Base-by-base conservation (phyloP, 2,888 invertebrate species). In the Caenorhabditis sp. region DNA sequence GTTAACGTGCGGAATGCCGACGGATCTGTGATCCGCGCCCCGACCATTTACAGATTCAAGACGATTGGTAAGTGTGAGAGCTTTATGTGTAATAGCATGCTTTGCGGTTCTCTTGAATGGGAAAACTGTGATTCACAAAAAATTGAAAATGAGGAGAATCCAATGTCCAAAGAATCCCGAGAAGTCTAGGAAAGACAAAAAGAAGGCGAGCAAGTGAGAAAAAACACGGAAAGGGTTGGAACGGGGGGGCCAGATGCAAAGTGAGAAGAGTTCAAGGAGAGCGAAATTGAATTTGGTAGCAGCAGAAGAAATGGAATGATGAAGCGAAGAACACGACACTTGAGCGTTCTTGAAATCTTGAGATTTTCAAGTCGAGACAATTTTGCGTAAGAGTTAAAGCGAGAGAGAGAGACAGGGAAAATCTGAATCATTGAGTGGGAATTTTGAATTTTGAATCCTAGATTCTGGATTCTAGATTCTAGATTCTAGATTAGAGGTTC, bases 41-140 rank as follows among this genome's bases (percentile, higher is more conserved):
- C 89, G 4, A 77, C 87, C 8, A 77, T 90, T 70, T 91, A 91
- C 72, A 69, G 87, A 58, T 91, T 91, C 83, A 89, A 86, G 53
- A 91, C 91, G 11, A 87, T 88, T 68, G 88, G 89, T 89, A 56
- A 81, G 84, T 55, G 69, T 62, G 50, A 32, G 53, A 28, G 53
- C 28, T 32, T 32, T 50, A 32, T 44, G 51, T 61, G n/a, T 35
- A 62, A 69, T 65, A 20, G 28, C 78, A 64, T 56, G 60, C 26
- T 26, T 55, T 47, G 37, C 56, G 28, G 32, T 32, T 32, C 9
- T 58, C 56, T 37, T 28, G 53, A 50, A 50, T 65, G 53, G 22
- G 37, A 44, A 67, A 53, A 35, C 15, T n/a, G 32, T 61, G 67
- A 70, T 60, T 77, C 62, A 68, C 69, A n/a, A n/a, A n/a, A n/a